Evolutionary conservation across 2,888 invertebrate genomes (phyloP).

Genomic region (Pachliopta kotzebuea): DNA sequence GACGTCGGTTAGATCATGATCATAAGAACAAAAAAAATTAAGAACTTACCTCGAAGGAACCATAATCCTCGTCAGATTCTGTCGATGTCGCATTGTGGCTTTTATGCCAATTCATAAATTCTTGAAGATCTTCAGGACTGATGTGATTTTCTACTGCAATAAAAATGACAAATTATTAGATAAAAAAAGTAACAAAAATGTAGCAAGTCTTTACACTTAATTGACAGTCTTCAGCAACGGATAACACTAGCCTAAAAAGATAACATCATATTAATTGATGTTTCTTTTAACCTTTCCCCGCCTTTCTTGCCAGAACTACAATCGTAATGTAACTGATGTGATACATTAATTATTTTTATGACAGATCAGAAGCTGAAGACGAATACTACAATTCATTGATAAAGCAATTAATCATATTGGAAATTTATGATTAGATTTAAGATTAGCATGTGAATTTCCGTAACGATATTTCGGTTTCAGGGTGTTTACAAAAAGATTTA

Average conservation of each 20-base stretch:
- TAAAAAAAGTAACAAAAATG: no score
- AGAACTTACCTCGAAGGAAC: conserved; percentile 31
- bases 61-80: conserved; percentile 38
- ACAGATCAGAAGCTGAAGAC: background rate
- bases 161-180: conserved; percentile 8
- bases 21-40: background rate
- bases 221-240: no score
- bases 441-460: background rate
- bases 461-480: background rate
- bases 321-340: background rate
- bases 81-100: conserved; percentile 34
- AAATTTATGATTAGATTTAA: background rate
- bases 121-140: conserved; percentile 62
- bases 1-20: no score
- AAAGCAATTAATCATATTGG: background rate
- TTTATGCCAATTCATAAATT: conserved; percentile 47
- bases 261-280: no score
- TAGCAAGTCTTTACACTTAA: no score
- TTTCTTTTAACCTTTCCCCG: background rate
- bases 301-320: background rate
- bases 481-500: background rate
- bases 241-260: no score
- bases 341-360: background rate
- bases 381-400: background rate
- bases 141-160: conserved; percentile 69